A percentile compares a stretch with the other conserved stretches of the same genome.
Evolutionary conservation across 2,113 vertebrate genomes (phyloP).

Genomic region (Nansenia antarctica): DNA sequence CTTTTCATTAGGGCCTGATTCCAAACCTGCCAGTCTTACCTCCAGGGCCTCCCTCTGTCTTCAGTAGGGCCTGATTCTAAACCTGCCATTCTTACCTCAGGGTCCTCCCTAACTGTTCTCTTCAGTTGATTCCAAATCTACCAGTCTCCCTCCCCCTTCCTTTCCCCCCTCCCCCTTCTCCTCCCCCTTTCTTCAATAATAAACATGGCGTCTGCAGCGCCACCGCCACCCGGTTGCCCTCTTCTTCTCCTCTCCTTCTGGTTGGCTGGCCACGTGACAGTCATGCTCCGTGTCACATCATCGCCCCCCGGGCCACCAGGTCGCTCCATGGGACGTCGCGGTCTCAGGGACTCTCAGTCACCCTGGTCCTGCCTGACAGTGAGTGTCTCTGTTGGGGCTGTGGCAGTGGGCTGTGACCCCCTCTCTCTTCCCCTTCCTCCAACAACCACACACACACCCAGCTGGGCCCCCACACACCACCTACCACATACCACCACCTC

Average conservation of each 20-base stretch:
- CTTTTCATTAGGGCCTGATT: too few species aligned
- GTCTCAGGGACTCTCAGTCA: slow-evolving; percentile 23
- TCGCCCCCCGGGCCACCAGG: slow-evolving; percentile 43
- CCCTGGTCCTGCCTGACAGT: slow-evolving; percentile 22
- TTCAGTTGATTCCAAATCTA: too few species aligned
- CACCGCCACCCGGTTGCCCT: neutral
- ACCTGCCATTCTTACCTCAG: neutral
- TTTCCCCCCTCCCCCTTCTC: too few species aligned
- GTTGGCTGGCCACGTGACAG: slow-evolving; percentile 25
- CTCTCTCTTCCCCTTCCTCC: too few species aligned
- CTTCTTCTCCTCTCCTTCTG: slow-evolving; percentile 17
- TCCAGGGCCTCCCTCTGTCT: too few species aligned
- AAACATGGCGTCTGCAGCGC: neutral
- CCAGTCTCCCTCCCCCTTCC: too few species aligned
- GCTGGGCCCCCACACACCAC: neutral
- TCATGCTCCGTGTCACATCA: slow-evolving; percentile 46
- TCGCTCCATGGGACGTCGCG: slow-evolving; percentile 49
- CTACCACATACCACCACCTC: neutral
- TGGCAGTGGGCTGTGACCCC: too few species aligned
- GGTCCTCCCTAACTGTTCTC: too few species aligned
- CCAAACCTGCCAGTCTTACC: too few species aligned
- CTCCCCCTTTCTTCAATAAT: neutral
- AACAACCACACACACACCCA: too few species aligned
- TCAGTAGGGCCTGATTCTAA: neutral
- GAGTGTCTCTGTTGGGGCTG: neutral